These are phyloP conservation scores for Aradophagus sp. DNA, from an alignment of 1,140 invertebrate genomes.

Conservation along the genomic window DNA sequence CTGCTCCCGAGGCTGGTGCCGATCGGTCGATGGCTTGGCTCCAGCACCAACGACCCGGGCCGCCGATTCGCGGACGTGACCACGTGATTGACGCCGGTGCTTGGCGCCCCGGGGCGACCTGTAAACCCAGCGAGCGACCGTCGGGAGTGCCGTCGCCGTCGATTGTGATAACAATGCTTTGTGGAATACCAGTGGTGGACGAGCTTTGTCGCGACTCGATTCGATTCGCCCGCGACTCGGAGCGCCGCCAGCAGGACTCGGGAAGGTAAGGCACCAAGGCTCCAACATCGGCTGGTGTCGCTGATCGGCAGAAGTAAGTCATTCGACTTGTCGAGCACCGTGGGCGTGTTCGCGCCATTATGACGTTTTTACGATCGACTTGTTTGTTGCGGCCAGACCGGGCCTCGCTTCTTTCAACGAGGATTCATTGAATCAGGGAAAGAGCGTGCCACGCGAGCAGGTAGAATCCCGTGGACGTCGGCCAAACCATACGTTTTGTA, in stretches of 20 bases:
- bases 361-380: slow-evolving; percentile 11
- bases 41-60: slow-evolving; percentile 11
- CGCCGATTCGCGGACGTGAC: too few relatives aligned
- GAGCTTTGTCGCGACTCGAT: too few relatives aligned
- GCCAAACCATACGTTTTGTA: slow-evolving; percentile 16
- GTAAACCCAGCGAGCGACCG: too few relatives aligned
- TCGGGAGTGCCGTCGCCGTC: slow-evolving; percentile 48
- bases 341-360: slow-evolving; percentile 21
- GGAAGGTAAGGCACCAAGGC: too few relatives aligned
- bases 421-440: slow-evolving; percentile 1
- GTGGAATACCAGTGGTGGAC: slow-evolving; percentile 57
- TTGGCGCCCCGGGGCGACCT: too few relatives aligned
- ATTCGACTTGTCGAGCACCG: slow-evolving; percentile 14
- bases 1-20: slow-evolving; percentile 61
- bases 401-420: slow-evolving; percentile 1
- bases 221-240: too few relatives aligned
- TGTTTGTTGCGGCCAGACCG: not conserved
- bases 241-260: too few relatives aligned
- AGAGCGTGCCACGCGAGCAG: slow-evolving; percentile 37
- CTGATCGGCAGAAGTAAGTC: too few relatives aligned
- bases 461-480: slow-evolving; percentile 6
- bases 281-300: too few relatives aligned
- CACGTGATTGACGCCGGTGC: slow-evolving; percentile 5
- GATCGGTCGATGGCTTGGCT: slow-evolving; percentile 60
- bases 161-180: slow-evolving; percentile 43